Conservation (phyloP, 2,888 invertebrate genomes). For the Torymus aiolomorphi region DNA sequence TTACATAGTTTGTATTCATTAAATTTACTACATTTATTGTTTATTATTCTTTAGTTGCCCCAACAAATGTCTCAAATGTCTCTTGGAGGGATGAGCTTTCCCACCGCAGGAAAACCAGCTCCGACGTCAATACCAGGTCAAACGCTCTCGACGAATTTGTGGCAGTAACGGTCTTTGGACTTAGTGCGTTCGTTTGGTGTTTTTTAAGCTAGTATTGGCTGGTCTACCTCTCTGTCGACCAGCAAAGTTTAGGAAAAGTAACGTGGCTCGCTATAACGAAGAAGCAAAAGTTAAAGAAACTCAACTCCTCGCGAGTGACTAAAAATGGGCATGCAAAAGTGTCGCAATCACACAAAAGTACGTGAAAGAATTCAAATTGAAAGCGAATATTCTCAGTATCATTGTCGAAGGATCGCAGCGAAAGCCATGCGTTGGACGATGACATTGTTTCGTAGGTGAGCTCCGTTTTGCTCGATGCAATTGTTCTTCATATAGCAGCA, state of each 20-base stretch:
- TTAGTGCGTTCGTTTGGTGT: conserved; percentile 54
- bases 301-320: conserved; percentile 38
- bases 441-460: conserved; percentile 43
- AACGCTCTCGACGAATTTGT: conserved; percentile 73
- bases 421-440: conserved; percentile 34
- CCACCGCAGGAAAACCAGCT: conserved; percentile 65
- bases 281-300: conserved; percentile 31
- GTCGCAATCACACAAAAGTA: conserved; percentile 44
- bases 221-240: conserved; percentile 18
- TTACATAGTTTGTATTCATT: too few species aligned
- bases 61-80: conserved; percentile 78
- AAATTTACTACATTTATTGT: too few species aligned
- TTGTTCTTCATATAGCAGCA: conserved; percentile 44
- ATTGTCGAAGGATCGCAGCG: conserved; percentile 23
- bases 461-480: conserved; percentile 49
- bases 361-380: conserved; percentile 36
- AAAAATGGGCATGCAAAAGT: conserved; percentile 43
- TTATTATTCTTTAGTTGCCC: conserved; percentile 70
- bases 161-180: conserved; percentile 70
- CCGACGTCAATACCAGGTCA: conserved; percentile 68
- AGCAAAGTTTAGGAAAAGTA: conserved; percentile 39
- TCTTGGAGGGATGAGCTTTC: conserved; percentile 69
- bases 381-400: conserved; percentile 26
- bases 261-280: conserved; percentile 33
- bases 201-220: conserved; percentile 43